These are phyloP conservation scores for Thalpophila matura DNA, from an alignment of 2,888 invertebrate genomes.

Conservation along the genomic window DNA sequence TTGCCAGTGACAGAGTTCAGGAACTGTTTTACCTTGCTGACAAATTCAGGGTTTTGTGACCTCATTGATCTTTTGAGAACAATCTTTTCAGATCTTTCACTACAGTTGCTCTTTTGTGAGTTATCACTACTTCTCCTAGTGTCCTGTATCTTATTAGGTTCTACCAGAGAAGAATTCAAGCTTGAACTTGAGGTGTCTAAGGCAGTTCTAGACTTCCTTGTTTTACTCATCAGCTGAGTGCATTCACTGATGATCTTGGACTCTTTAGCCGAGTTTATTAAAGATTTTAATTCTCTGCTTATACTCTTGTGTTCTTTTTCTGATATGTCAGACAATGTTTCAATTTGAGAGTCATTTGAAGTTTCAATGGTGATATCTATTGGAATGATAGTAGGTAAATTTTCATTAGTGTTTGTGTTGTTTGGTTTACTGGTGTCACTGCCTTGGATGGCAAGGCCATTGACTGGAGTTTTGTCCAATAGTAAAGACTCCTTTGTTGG, in stretches of 20 bases:
- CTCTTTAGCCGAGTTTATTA: slow-evolving; percentile 92
- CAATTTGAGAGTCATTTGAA: slow-evolving; percentile 77
- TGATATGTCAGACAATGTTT: slow-evolving; percentile 71
- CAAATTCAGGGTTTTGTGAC: slow-evolving; percentile 92
- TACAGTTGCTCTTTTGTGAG: slow-evolving; percentile 80
- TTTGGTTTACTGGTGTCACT: slow-evolving; percentile 51
- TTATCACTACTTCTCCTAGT: slow-evolving; percentile 78
- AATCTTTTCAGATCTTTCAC: slow-evolving; percentile 81
- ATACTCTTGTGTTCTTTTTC: slow-evolving; percentile 86
- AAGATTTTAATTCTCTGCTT: slow-evolving; percentile 91
- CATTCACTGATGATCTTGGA: slow-evolving; percentile 92
- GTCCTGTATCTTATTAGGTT: slow-evolving; percentile 74
- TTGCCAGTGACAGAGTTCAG: slow-evolving; percentile 89
- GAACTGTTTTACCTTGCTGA: slow-evolving; percentile 91
- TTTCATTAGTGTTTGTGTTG: slow-evolving; percentile 31
- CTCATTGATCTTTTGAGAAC: slow-evolving; percentile 89
- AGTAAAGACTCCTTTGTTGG: slow-evolving; percentile 47
- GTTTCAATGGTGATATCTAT: slow-evolving; percentile 64
- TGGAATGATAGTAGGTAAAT: slow-evolving; percentile 35
- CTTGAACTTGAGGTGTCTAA: slow-evolving; percentile 86
- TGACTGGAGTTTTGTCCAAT: slow-evolving; percentile 46
- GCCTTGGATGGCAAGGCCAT: slow-evolving; percentile 51
- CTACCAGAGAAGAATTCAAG: slow-evolving; percentile 80
- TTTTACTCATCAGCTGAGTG: slow-evolving; percentile 88
- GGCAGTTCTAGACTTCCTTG: slow-evolving; percentile 83